These are phyloP conservation scores for western clawed frog (Xenopus tropicalis) DNA, from an alignment of 2,113 vertebrate species.

Conservation along the genomic window UCB_Xtro_10.0 CM004443.2:163777501-163778000, in stretches of 20 bases:
- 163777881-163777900: no score
- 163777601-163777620: slow-evolving; percentile 94
- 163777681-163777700: slow-evolving; percentile 90
- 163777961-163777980: no score
- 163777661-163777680: slow-evolving; percentile 97
- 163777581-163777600: slow-evolving; percentile 94
- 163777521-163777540: slow-evolving; percentile 90
- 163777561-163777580: slow-evolving; percentile 89
- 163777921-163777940: no score
- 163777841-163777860: no score
- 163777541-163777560: slow-evolving; percentile 88
- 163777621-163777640: slow-evolving; percentile 92
- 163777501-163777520: slow-evolving; percentile 93
- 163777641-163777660: slow-evolving; percentile 90
- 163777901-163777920: no score
- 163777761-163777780: not conserved
- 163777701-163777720: slow-evolving; percentile 85
- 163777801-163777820: not conserved
- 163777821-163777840: not conserved
- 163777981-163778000: no score
- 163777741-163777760: slow-evolving; percentile 65
- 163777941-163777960: no score
- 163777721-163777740: slow-evolving; percentile 95
- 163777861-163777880: no score
- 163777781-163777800: not conserved